These are phyloP conservation scores for Hydractinia symbiolongicarpus DNA, from an alignment of 30 jellyfish, hydroid and myxozoan genomes.

Conservation along the genomic window DNA sequence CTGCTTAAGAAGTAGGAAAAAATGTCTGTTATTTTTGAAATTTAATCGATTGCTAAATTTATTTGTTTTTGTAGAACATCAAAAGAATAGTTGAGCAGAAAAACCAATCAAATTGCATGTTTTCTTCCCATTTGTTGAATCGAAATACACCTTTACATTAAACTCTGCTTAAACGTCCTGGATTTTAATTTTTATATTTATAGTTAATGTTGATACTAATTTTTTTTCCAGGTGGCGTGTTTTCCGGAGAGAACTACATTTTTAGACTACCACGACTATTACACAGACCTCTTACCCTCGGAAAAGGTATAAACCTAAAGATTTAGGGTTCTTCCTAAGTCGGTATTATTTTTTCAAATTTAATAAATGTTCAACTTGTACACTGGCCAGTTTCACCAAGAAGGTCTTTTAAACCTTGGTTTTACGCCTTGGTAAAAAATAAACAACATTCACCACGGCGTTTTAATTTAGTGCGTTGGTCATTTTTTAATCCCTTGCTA, in stretches of 20 bases:
- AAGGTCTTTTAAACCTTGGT: too few relatives aligned
- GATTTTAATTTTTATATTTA: background rate
- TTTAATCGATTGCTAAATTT: too few relatives aligned
- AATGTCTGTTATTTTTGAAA: too few relatives aligned
- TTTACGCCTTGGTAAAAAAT: too few relatives aligned
- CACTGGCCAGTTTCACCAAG: background rate
- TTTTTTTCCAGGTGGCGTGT: conserved; percentile 66
- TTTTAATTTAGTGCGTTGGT: too few relatives aligned
- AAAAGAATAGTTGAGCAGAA: background rate
- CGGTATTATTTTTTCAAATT: background rate
- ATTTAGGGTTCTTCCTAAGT: background rate
- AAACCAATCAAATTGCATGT: background rate
- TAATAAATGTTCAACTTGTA: background rate
- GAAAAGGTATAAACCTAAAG: conserved; percentile 56
- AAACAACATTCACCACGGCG: too few relatives aligned
- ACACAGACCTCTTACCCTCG: conserved; percentile 74
- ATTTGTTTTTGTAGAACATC: too few relatives aligned
- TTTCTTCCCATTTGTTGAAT: background rate
- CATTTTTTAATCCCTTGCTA: too few relatives aligned
- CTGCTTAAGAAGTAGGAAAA: too few relatives aligned
- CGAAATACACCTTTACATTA: background rate
- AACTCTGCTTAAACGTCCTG: background rate
- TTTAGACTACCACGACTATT: conserved; percentile 60
- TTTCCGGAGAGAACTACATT: conserved; percentile 78
- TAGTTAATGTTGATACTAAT: background rate